A percentile compares a stretch with the other conserved stretches of the same genome.
Evolutionary conservation across 2,113 vertebrate species (phyloP).

Genomic region (Apaloderma vittatum): DNA sequence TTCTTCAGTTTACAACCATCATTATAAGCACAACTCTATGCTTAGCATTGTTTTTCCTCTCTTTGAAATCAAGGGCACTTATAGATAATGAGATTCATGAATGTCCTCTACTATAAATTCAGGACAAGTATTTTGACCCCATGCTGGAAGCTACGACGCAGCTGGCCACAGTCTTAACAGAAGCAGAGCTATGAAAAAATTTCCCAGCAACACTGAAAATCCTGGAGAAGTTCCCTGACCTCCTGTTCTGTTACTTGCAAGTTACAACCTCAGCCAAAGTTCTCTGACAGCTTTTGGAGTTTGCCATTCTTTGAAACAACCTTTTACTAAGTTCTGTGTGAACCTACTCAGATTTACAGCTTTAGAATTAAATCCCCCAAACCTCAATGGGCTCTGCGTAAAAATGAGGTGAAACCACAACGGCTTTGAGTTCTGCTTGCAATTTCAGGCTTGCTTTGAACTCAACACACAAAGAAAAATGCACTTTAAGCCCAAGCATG

Average conservation of each 20-base stretch:
- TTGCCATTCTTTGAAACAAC: conserved; percentile 57
- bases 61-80: not conserved
- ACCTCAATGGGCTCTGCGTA: conserved; percentile 21
- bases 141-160: not conserved
- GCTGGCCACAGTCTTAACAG: not conserved
- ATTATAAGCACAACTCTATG: not conserved
- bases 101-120: not conserved
- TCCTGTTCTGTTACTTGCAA: not conserved
- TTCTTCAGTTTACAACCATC: not conserved
- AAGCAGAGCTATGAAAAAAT: not conserved
- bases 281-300: conserved; percentile 40
- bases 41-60: not conserved
- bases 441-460: conserved; percentile 64
- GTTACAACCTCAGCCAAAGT: conserved; percentile 52
- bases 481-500: conserved; percentile 41
- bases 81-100: not conserved
- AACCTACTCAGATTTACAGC: conserved; percentile 52
- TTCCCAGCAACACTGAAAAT: conserved; percentile 27
- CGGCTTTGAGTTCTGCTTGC: conserved; percentile 20
- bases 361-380: conserved; percentile 55
- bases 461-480: conserved; percentile 47
- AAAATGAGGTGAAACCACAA: conserved; percentile 61
- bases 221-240: conserved; percentile 7
- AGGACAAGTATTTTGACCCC: conserved; percentile 11
- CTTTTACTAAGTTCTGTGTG: conserved; percentile 44